Percentiles rank a stretch among this genome's conserved stretches.
Conservation (phyloP, 2,113 vertebrate genomes). For the Lontra canadensis region DNA sequence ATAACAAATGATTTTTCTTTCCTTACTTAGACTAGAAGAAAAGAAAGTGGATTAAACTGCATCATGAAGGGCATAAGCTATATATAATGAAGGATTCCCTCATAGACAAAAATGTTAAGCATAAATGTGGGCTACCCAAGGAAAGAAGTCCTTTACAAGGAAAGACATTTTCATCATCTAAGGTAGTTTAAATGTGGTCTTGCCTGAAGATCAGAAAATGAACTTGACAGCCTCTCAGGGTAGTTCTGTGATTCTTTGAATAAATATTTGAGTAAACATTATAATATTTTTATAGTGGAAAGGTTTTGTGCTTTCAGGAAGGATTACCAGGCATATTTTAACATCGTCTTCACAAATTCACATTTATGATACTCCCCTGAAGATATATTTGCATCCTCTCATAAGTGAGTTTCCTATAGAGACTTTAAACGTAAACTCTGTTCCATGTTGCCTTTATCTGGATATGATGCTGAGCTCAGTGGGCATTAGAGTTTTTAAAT, state of each 20-base stretch:
- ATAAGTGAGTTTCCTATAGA: slow-evolving; percentile 46
- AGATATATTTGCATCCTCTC: slow-evolving; percentile 65
- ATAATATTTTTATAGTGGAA: slow-evolving; percentile 38
- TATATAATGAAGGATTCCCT: neutral
- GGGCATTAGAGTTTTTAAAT: slow-evolving; percentile 50
- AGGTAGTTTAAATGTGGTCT: slow-evolving; percentile 5
- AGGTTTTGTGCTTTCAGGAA: slow-evolving; percentile 53
- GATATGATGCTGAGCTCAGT: slow-evolving; percentile 60
- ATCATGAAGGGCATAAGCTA: neutral
- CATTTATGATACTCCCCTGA: slow-evolving; percentile 48
- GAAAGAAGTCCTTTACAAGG: neutral
- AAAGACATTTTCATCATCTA: slow-evolving; percentile 3
- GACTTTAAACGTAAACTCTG: slow-evolving; percentile 26
- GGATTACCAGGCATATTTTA: slow-evolving; percentile 56
- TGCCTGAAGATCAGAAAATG: slow-evolving; percentile 48
- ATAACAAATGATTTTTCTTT: neutral
- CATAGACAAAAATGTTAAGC: neutral
- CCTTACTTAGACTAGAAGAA: neutral
- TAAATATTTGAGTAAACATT: slow-evolving; percentile 59
- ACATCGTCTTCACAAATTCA: slow-evolving; percentile 49
- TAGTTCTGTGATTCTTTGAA: slow-evolving; percentile 43
- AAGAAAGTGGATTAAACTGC: neutral
- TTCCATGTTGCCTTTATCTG: slow-evolving; percentile 55
- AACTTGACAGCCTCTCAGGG: neutral
- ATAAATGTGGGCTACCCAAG: neutral